phyloP scores from a whole-genome alignment of 2,797 vertebrate genomes.

The Lagorchestes hirsutus region DNA sequence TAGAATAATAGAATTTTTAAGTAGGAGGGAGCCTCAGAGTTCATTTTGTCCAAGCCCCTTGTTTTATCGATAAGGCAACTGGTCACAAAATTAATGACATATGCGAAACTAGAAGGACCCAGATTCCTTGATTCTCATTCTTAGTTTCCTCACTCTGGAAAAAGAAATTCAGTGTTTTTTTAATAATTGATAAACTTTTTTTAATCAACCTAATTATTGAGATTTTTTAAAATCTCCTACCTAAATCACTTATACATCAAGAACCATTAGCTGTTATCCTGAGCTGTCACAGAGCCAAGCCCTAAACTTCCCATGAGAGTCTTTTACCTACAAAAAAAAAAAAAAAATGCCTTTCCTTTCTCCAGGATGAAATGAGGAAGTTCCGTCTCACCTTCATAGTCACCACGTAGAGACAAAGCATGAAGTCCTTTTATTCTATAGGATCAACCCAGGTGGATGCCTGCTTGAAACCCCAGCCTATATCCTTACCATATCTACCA shows the following conservation, averaged over 20 bases:
- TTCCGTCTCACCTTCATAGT: too few species aligned
- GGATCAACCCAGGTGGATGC: neutral
- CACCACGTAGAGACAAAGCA: neutral
- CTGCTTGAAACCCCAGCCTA: neutral
- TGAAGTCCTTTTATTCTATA: neutral
- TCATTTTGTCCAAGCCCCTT: neutral
- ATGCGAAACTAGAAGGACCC: neutral
- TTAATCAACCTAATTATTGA: neutral
- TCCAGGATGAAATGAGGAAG: neutral
- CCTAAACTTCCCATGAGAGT: neutral
- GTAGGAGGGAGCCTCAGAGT: neutral
- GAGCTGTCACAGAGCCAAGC: neutral
- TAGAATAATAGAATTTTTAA: neutral
- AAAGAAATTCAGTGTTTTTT: neutral
- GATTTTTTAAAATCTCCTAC: neutral
- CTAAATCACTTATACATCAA: neutral
- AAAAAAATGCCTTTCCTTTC: neutral
- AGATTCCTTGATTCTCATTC: neutral
- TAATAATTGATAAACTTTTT: neutral
- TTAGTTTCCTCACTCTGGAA: neutral
- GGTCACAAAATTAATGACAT: rapidly evolving
- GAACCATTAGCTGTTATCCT: neutral
- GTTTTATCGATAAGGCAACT: neutral
- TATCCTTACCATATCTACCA: neutral
- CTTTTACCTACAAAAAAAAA: neutral